Evolutionary conservation across 2,888 invertebrate genomes (phyloP).

Genomic region (Drosophila niveifrons): DNA sequence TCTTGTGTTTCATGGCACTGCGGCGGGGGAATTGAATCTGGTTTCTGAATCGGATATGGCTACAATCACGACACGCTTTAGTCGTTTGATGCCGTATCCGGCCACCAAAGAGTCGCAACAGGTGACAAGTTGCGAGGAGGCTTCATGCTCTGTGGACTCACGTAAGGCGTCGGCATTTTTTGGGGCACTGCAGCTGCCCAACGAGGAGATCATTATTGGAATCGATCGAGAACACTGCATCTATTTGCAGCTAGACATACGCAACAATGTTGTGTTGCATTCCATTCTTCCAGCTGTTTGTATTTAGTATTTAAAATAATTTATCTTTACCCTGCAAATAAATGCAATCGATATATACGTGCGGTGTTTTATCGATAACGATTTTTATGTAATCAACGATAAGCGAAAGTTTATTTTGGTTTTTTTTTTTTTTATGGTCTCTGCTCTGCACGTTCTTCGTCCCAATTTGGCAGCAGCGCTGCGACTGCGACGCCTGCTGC

Average conservation of each 20-base stretch:
- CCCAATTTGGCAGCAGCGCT: slow-evolving; percentile 64
- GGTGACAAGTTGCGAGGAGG: slow-evolving; percentile 68
- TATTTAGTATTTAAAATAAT: slow-evolving; percentile 51
- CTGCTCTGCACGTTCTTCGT: slow-evolving; percentile 41
- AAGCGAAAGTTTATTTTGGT: slow-evolving; percentile 64
- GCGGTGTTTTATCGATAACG: slow-evolving; percentile 40
- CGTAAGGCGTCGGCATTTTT: slow-evolving; percentile 93
- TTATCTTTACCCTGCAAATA: slow-evolving; percentile 24
- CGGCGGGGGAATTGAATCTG: slow-evolving; percentile 89
- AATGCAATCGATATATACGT: slow-evolving; percentile 25
- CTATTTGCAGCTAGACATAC: slow-evolving; percentile 90
- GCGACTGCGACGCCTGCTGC: slow-evolving; percentile 43
- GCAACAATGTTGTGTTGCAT: slow-evolving; percentile 91
- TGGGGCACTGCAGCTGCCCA: slow-evolving; percentile 91
- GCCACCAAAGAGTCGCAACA: slow-evolving; percentile 7
- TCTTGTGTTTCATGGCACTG: slow-evolving; percentile 90
- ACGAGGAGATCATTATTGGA: slow-evolving; percentile 90
- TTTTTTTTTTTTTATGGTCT: slow-evolving; percentile 26
- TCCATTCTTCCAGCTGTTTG: slow-evolving; percentile 92
- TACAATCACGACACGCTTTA: slow-evolving; percentile 92
- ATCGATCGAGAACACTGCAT: slow-evolving; percentile 91
- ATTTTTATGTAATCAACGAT: slow-evolving; percentile 27
- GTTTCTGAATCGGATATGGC: slow-evolving; percentile 93
- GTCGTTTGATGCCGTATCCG: slow-evolving; percentile 86
- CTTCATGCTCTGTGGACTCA: slow-evolving; percentile 90